phyloP scores from a whole-genome alignment of 2,888 invertebrate species.

The Arenicola marina region DNA sequence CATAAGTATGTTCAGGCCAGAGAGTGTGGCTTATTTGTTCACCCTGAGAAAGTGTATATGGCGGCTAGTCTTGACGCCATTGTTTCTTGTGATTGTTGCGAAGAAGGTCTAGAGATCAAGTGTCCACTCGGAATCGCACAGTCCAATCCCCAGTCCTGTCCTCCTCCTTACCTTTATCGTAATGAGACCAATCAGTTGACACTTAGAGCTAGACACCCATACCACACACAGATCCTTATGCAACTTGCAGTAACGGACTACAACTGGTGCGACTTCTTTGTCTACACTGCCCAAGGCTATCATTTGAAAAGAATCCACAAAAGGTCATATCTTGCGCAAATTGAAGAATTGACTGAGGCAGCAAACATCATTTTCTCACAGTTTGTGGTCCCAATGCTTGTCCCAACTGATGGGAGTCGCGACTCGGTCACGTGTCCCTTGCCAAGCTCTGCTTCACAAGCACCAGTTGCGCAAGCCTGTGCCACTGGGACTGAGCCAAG shows the following conservation, averaged over 20 bases:
- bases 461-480: background rate
- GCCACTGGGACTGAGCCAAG: background rate
- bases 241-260: background rate
- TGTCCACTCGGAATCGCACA: slow-evolving; percentile 2
- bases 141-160: background rate
- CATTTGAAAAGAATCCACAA: slow-evolving; percentile 4
- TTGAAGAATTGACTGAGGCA: too few relatives aligned
- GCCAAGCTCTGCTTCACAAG: background rate
- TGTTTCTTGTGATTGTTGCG: slow-evolving; percentile 1
- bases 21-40: slow-evolving; percentile 3
- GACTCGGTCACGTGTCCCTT: too few relatives aligned
- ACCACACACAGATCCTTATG: background rate
- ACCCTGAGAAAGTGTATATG: background rate
- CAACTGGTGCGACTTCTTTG: slow-evolving; percentile 9
- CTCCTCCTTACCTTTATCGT: background rate
- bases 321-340: too few relatives aligned
- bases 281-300: slow-evolving; percentile 3
- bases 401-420: too few relatives aligned
- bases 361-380: too few relatives aligned
- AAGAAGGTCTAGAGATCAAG: background rate
- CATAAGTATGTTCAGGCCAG: background rate
- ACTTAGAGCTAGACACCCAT: background rate
- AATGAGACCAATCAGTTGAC: background rate
- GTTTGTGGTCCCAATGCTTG: too few relatives aligned
- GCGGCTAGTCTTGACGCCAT: background rate